Evolutionary conservation across 2,797 vertebrate species (phyloP).

Genomic region (Schizopygopsis pylzovi): DNA sequence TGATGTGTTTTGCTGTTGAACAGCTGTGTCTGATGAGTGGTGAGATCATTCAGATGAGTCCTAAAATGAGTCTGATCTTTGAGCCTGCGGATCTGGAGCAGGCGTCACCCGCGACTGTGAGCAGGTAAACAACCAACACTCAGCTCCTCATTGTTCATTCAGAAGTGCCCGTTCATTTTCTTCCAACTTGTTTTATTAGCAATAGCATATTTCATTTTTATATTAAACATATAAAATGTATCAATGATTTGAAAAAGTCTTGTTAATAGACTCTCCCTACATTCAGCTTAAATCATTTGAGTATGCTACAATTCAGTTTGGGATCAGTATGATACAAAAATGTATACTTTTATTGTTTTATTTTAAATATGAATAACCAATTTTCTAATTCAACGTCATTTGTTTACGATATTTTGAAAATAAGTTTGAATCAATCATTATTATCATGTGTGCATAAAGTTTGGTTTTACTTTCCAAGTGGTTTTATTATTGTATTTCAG

Average conservation of each 20-base stretch:
- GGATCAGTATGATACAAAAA: no score
- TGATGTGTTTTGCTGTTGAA: conserved; percentile 51
- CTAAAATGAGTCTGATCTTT: conserved; percentile 95
- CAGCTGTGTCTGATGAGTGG: conserved; percentile 96
- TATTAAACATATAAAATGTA: neutral
- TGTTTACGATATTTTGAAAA: neutral
- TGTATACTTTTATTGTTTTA: no score
- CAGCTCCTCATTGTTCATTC: neutral
- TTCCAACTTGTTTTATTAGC: neutral
- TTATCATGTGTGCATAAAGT: neutral
- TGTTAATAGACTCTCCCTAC: no score
- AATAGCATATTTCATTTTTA: no score
- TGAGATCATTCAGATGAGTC: conserved; percentile 96
- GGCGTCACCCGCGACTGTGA: conserved; percentile 94
- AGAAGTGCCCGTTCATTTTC: neutral
- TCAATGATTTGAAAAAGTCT: neutral
- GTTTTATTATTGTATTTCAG: no score
- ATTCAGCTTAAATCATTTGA: no score
- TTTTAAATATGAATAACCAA: neutral
- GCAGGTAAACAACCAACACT: conserved; percentile 78
- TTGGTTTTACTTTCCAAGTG: neutral
- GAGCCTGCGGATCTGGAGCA: conserved; percentile 92
- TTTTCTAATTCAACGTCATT: neutral
- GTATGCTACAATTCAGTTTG: no score
- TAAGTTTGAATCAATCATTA: neutral